phyloP scores from a whole-genome alignment of 2,888 invertebrate genomes.

The Adelognathus sp. region DNA sequence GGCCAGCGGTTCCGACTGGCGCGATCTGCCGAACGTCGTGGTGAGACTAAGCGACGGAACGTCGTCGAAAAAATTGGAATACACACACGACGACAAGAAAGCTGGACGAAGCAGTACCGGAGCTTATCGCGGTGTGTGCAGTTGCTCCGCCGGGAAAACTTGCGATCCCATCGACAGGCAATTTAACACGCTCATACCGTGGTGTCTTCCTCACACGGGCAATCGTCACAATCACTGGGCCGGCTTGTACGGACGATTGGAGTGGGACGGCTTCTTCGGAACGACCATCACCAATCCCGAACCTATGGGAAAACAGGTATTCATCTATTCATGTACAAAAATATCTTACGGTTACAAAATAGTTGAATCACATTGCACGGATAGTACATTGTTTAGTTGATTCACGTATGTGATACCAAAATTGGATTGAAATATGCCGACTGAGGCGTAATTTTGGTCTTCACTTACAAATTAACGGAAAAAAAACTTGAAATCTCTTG shows the following conservation, averaged over 20 bases:
- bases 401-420: too few relatives aligned
- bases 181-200: constrained; percentile 92
- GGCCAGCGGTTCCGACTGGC: constrained; percentile 91
- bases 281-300: constrained; percentile 94
- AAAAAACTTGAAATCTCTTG: too few relatives aligned
- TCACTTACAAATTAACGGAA: too few relatives aligned
- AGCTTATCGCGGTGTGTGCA: constrained; percentile 87
- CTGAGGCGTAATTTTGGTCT: too few relatives aligned
- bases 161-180: constrained; percentile 90
- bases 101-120: constrained; percentile 82
- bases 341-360: too few relatives aligned
- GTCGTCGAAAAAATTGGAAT: constrained; percentile 84
- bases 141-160: constrained; percentile 85
- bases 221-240: constrained; percentile 94
- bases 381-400: too few relatives aligned
- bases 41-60: constrained; percentile 88
- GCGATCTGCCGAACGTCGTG: constrained; percentile 91
- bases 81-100: constrained; percentile 83
- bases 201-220: constrained; percentile 94
- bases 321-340: not conserved
- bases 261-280: constrained; percentile 93
- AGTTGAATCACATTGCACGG: too few relatives aligned
- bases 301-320: constrained; percentile 93
- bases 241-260: constrained; percentile 91
- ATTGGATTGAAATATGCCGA: too few relatives aligned